phyloP scores from a whole-genome alignment of 2,797 vertebrate genomes.

The Sebastes iracundus region DNA sequence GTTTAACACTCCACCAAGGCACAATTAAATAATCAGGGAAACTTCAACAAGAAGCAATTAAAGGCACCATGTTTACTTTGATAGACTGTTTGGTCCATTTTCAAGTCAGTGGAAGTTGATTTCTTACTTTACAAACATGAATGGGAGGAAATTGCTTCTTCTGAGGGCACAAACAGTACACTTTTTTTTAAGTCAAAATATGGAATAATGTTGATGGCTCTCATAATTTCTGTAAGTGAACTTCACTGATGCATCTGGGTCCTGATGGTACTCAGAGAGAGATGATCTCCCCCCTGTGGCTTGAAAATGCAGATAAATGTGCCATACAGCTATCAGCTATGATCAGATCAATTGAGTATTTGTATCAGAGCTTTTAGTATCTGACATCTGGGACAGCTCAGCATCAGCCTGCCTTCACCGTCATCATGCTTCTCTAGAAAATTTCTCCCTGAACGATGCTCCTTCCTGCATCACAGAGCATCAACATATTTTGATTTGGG shows the following conservation, averaged over 20 bases:
- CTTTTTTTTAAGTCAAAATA: background rate
- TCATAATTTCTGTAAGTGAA: background rate
- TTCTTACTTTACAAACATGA: background rate
- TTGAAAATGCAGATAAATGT: conserved; percentile 3
- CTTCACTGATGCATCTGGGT: background rate
- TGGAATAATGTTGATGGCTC: background rate
- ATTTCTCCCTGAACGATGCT: background rate
- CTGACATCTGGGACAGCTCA: background rate
- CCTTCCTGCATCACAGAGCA: background rate
- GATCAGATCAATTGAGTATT: conserved; percentile 6
- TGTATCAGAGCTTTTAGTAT: conserved; percentile 5
- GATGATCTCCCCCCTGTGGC: background rate
- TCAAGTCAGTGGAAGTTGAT: background rate
- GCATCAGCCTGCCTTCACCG: background rate
- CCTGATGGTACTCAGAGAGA: background rate
- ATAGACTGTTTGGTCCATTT: background rate
- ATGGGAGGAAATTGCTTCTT: background rate
- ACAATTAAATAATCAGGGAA: background rate
- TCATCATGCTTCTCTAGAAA: background rate
- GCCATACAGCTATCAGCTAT: background rate
- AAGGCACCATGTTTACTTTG: background rate
- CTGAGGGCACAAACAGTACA: background rate
- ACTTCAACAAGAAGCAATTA: background rate
- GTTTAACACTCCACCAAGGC: background rate
- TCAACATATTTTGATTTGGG: background rate